These are phyloP conservation scores for Lytechinus variegatus DNA, from an alignment of 35 echinoderm and acorn worm genomes.

Conservation along the genomic window DNA sequence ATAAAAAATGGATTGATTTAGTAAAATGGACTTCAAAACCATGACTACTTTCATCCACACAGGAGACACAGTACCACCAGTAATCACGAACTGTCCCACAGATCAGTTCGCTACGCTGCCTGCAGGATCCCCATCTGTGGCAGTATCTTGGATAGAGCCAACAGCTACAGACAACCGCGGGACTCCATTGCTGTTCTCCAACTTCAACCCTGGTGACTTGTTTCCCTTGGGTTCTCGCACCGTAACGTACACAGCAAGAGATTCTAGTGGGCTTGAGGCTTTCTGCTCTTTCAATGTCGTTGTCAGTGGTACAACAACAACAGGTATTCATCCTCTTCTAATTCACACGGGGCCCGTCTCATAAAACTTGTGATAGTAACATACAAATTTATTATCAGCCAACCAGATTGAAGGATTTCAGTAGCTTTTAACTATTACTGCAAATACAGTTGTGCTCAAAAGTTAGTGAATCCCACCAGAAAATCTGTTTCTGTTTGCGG, in stretches of 20 bases:
- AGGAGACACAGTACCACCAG: constrained; percentile 43
- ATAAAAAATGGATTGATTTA: too few species aligned
- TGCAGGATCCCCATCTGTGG: background rate
- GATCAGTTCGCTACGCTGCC: background rate
- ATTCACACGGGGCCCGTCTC: too few species aligned
- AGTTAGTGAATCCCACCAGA: too few species aligned
- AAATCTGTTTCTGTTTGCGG: too few species aligned
- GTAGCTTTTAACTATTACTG: too few species aligned
- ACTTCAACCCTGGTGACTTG: background rate
- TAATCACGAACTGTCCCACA: constrained; percentile 30
- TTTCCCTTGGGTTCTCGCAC: constrained; percentile 57
- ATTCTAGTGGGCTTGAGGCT: constrained; percentile 61
- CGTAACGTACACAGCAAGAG: constrained; percentile 62
- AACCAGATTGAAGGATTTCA: too few species aligned
- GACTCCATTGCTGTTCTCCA: background rate
- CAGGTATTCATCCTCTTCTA: background rate
- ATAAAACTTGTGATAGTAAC: too few species aligned
- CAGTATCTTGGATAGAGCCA: constrained; percentile 43
- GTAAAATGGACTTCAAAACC: too few species aligned
- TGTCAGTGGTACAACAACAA: background rate
- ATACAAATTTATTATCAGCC: too few species aligned
- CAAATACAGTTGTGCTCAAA: too few species aligned
- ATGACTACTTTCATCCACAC: background rate
- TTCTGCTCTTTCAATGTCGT: constrained; percentile 62
- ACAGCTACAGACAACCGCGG: constrained; percentile 14